Base-by-base conservation (phyloP, 2,113 vertebrate genomes). In the Poicephalus gulielmi region DNA sequence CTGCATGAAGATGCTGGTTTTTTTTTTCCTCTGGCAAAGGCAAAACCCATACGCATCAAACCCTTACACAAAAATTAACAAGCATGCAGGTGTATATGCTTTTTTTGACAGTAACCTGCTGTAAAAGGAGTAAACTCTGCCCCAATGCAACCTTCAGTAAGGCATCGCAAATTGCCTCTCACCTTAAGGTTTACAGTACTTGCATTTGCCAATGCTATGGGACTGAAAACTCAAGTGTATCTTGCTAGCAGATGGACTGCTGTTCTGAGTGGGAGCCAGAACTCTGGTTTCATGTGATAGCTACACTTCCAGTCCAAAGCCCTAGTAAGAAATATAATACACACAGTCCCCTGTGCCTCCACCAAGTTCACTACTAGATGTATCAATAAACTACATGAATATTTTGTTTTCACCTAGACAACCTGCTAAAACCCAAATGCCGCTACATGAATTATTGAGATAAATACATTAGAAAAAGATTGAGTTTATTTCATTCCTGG, bases 181-280 rank as follows among this genome's bases (percentile, higher is more conserved):
- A 59, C 94, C 63, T 82, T 62, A 62, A 94, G 84, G 90, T 81
- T 94, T 55, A 79, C 89, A 96, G 97, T 93, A 95, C 94, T 96
- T 95, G 89, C 87, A 88, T 95, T 94, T 96, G 92, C 55, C 57
- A 95, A 97, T 97, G 97, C 95, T 97, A 95, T 95, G 82, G 91
- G 68, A 84, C 78, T 86, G 2, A 69, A 49, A 57, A 60, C 20
- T 77, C 87, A 94, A 94, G 85, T 10, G 25, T 35, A 83, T 83
- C 96, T 98, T 74, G 95, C 96, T 96, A 98, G 97, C 95, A 98
- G 96, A 98, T 95, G 97, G 96, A 98, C 84, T 94, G 94, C 83
- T 90, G 92, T 68, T 93, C 83, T 86, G 49, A 64, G 19, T 28
- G 57, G 71, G 91, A 93, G 94, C 93, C 96, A 97, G 96, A 97